Conservation (phyloP, 2,888 invertebrate species). For the Ariolimax columbianus region DNA sequence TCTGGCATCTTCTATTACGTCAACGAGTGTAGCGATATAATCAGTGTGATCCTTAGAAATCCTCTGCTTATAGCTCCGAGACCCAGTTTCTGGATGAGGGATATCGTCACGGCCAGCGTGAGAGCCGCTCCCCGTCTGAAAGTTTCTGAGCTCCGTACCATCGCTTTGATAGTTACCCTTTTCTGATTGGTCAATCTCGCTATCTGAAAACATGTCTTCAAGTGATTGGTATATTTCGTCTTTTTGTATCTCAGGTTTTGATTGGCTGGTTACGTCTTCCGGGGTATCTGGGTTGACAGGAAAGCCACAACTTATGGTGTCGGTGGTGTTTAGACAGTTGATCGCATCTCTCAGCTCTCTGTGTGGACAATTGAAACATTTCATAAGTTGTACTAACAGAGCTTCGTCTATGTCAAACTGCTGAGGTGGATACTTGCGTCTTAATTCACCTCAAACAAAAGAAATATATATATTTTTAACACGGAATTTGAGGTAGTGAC, state of each 20-base stretch:
- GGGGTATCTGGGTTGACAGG: neutral
- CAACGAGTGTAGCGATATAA: neutral
- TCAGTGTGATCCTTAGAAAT: neutral
- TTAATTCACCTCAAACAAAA: too few species aligned
- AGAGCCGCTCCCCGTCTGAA: neutral
- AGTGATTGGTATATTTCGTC: neutral
- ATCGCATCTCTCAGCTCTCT: slow-evolving; percentile 12
- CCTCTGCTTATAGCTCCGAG: neutral
- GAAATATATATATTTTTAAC: too few species aligned
- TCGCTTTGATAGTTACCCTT: neutral
- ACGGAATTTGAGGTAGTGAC: too few species aligned
- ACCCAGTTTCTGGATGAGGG: neutral
- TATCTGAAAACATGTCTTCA: neutral
- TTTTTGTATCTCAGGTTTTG: neutral
- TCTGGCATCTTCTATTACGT: neutral
- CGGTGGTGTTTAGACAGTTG: neutral
- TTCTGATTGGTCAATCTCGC: neutral
- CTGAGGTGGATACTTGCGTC: too few species aligned
- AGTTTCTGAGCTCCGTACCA: neutral
- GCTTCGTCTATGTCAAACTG: too few species aligned
- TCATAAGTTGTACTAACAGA: too few species aligned
- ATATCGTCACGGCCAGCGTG: neutral
- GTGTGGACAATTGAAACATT: neutral
- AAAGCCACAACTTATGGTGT: neutral
- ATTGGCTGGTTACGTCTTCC: neutral